Conservation (phyloP, 2,113 vertebrate genomes). For the Peromyscus polionotus region DNA sequence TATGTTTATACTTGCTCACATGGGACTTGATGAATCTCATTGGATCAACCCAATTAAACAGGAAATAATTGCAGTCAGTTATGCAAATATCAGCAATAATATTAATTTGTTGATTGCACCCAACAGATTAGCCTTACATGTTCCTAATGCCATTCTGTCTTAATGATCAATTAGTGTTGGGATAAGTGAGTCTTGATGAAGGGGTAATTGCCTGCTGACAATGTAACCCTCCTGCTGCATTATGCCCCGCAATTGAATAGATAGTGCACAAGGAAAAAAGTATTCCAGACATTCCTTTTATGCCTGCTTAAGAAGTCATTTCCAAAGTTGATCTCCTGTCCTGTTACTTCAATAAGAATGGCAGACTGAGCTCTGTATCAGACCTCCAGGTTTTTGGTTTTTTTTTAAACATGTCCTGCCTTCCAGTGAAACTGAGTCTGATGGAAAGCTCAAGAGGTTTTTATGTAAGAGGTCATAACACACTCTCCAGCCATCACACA, state of each 20-base stretch:
- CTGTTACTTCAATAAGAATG: slow-evolving; percentile 57
- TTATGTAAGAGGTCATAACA: background rate
- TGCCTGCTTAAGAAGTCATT: slow-evolving; percentile 67
- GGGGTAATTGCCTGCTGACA: slow-evolving; percentile 87
- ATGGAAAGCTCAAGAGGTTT: background rate
- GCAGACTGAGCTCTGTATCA: background rate
- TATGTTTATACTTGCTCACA: slow-evolving; percentile 84
- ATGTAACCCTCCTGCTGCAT: slow-evolving; percentile 85
- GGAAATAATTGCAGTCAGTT: slow-evolving; percentile 90
- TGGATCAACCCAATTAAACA: slow-evolving; percentile 89
- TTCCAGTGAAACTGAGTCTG: background rate
- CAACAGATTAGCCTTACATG: slow-evolving; percentile 86
- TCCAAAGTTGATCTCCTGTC: slow-evolving; percentile 66
- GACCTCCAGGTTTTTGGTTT: background rate
- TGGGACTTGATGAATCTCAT: slow-evolving; percentile 86
- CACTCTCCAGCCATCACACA: slow-evolving; percentile 29
- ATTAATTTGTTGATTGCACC: slow-evolving; percentile 89
- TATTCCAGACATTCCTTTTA: slow-evolving; percentile 87
- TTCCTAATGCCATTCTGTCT: slow-evolving; percentile 86
- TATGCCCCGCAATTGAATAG: slow-evolving; percentile 88
- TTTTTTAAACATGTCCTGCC: background rate
- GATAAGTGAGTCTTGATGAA: slow-evolving; percentile 87
- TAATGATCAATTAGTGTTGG: slow-evolving; percentile 87
- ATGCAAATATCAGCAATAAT: slow-evolving; percentile 89
- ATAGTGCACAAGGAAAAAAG: slow-evolving; percentile 81